phyloP scores from a whole-genome alignment of 2,888 invertebrate species.

The Leptinotarsa peninsularis region DNA sequence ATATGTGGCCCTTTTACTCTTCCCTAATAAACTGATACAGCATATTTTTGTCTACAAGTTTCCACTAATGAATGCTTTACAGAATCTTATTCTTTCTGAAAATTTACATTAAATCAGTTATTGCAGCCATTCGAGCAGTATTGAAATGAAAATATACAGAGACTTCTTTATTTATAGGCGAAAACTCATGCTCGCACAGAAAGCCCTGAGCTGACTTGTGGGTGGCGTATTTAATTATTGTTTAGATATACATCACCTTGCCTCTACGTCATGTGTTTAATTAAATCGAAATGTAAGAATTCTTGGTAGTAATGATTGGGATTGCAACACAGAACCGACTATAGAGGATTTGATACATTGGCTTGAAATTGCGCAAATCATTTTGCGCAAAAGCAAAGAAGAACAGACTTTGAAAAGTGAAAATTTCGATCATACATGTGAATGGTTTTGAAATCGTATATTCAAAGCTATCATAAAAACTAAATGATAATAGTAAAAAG shows the following conservation, averaged over 20 bases:
- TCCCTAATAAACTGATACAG: too few species aligned
- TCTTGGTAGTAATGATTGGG: not conserved
- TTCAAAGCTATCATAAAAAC: too few species aligned
- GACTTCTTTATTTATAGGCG: slow-evolving; percentile 45
- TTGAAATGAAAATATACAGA: slow-evolving; percentile 40
- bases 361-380: not conserved
- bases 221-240: slow-evolving; percentile 28
- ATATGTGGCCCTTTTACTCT: too few species aligned
- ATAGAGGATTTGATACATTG: too few species aligned
- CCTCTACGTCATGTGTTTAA: not conserved
- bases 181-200: slow-evolving; percentile 32
- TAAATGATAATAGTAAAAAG: too few species aligned
- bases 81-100: not conserved
- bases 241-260: slow-evolving; percentile 1
- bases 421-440: too few species aligned
- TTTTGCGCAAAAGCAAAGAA: too few species aligned
- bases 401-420: too few species aligned
- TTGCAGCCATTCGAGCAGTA: not conserved
- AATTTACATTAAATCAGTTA: not conserved
- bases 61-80: too few species aligned
- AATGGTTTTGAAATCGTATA: too few species aligned
- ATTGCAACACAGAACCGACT: not conserved
- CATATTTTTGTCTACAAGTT: too few species aligned
- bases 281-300: not conserved
- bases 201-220: slow-evolving; percentile 19